Evolutionary conservation across 2,888 invertebrate genomes (phyloP), one percentile per base, ranked within the genome.

Genomic region (Camponotus fellah): DNA sequence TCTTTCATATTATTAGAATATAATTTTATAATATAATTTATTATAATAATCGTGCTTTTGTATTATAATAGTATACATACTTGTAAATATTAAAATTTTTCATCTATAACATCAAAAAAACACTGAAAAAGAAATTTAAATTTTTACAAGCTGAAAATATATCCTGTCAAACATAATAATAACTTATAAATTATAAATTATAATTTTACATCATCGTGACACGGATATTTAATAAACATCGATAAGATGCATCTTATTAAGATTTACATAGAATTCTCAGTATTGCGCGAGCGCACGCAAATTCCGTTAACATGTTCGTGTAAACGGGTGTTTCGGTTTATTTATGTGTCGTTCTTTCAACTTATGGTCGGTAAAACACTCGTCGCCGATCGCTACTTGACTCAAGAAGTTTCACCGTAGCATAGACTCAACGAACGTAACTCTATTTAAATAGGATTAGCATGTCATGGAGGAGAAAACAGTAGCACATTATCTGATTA

Each of bases 331-430:
- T 82, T 71, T 77, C 46, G 58, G 92, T 93, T 93, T 93, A 92
- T 93, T 92, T 92, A 91, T 88, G 86, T 85, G 89, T 85, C 82
- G 85, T 84, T 85, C 82, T 75, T 88, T 87, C 90, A 91, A 91
- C 85, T 92, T 91, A 90, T 88, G 82, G 85, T 71, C 89, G 86
- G 90, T 89, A 90, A 93, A 92, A 91, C 90, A 91, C 90, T 92
- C 92, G 90, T 92, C 90, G 88, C 86, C 86, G 82, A 87, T 81
- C 87, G 86, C 90, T 90, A 88, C 90, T 90, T 72, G 87, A 86
- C 81, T 60, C 85, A 34, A 53, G 53, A 86, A 77, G 89, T 84
- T 89, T 89, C 91, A 84, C 66, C 80, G 85, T 91, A 92, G 85
- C 34, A 34, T 40, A 62, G 64, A 77, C 62, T 64, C 71, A 74